Conservation (phyloP, 2,113 vertebrate species). For the Nerophis ophidion region DNA sequence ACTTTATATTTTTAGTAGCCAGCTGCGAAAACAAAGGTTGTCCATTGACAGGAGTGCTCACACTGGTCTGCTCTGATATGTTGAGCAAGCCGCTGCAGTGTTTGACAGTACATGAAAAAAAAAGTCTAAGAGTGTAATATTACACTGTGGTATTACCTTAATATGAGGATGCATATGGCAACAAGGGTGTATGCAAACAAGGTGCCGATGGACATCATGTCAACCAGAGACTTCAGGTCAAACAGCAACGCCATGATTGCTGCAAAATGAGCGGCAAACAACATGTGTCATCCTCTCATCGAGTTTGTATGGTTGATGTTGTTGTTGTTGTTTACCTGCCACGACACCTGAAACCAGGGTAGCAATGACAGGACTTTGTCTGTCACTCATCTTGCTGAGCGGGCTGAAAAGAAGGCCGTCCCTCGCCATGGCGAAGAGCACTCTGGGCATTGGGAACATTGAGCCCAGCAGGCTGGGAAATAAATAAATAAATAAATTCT, state of each 20-base stretch:
- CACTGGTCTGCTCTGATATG: too few species aligned
- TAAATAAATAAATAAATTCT: neutral
- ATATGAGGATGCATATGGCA: conserved; percentile 87
- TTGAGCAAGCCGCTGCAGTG: too few species aligned
- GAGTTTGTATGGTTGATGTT: neutral
- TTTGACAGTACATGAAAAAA: too few species aligned
- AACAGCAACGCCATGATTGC: conserved; percentile 87
- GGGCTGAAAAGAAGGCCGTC: conserved; percentile 88
- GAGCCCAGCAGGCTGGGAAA: conserved; percentile 80
- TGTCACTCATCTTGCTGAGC: conserved; percentile 74
- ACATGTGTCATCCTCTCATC: neutral
- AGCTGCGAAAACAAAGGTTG: too few species aligned
- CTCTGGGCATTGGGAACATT: conserved; percentile 95
- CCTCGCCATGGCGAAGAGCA: conserved; percentile 92
- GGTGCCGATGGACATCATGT: conserved; percentile 95
- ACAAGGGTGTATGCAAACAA: conserved; percentile 93
- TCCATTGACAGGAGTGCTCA: too few species aligned
- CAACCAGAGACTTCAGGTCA: conserved; percentile 86
- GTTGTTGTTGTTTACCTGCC: conserved; percentile 70
- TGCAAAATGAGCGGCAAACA: conserved; percentile 49
- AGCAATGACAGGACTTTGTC: conserved; percentile 80
- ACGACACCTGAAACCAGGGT: conserved; percentile 80
- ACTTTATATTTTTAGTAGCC: too few species aligned
- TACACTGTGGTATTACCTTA: conserved; percentile 72
- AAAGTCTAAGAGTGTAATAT: neutral